Evolutionary conservation across 2,797 vertebrate species (phyloP), one percentile per base, ranked within the genome.

Genomic region (Gymnoscopelus microlampas): DNA sequence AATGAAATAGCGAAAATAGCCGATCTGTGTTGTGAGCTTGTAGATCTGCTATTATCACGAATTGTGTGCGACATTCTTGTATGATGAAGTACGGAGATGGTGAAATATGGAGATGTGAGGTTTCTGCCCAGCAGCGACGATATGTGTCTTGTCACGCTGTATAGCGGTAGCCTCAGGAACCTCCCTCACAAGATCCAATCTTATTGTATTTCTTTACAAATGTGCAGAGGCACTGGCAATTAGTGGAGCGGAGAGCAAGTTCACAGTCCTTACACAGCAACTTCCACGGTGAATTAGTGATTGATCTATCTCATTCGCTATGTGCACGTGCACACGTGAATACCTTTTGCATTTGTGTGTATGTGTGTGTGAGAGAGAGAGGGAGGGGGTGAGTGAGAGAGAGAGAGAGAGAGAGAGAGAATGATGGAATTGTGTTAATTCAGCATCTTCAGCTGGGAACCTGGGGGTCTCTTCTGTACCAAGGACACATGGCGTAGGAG

Each of bases 401-500:
- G 74, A 49, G 66, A 67, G 78, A 65, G 60, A 70, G 44, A 70
- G 74, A 79, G 73, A 26, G 68, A 54, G 65, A 70, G 74, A 39
- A 7, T 65, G 75, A 26, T 35, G 74, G 70, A 70, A 81, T 88
- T 88, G 71, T 90, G 89, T 84, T 65, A 19, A 73, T 77, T 92
- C 91, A 92, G 85, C 87, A 90, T 88, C 86, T 91, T 90, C 61
- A 66, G 71, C 3, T 13, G 6, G 74, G 75, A 72, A 70, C 70
- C 54, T 77, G 73, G 65, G 74, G 85, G 86, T 86, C 78, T 87
- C 85, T 83, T 68, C 71, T 64, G 83, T 47, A 87, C 68, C 87
- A 88, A 91, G 89, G 90, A 88, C 88, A 88, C 80, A 83, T 83
- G 76, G 82, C 2, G 48, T 64, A 87, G 44, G 72, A 85, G 76